A percentile compares a stretch with the other conserved stretches of the same genome.
These are phyloP conservation scores for Aspidiotus destructor DNA, from an alignment of 2,888 invertebrate genomes.

Conservation along the genomic window DNA sequence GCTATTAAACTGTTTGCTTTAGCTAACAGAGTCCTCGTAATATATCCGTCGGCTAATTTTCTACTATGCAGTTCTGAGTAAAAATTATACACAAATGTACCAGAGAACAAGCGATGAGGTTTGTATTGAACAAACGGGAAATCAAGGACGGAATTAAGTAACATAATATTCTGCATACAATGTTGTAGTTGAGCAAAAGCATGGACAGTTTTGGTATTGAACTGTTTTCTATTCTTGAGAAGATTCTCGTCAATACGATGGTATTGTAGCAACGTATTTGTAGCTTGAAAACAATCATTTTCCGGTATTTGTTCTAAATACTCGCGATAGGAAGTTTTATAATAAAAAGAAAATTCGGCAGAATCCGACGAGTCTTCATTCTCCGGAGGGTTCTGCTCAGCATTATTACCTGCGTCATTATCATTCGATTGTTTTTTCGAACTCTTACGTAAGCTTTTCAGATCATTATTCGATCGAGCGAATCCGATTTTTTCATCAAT, in stretches of 20 bases:
- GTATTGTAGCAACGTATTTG: conserved; percentile 50
- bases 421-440: not conserved
- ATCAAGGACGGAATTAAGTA: conserved; percentile 56
- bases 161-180: conserved; percentile 50
- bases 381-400: not conserved
- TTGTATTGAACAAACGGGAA: conserved; percentile 50
- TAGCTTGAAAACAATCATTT: conserved; percentile 51
- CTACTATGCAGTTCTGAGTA: conserved; percentile 38
- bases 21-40: conserved; percentile 25
- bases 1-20: conserved; percentile 16
- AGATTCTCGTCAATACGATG: conserved; percentile 52
- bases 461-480: not conserved
- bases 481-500: conserved; percentile 26
- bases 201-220: conserved; percentile 51
- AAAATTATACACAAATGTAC: conserved; percentile 66
- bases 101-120: conserved; percentile 59
- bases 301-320: conserved; percentile 46
- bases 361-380: not conserved
- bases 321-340: not conserved
- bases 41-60: conserved; percentile 23
- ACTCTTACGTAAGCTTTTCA: conserved; percentile 8
- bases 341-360: not conserved
- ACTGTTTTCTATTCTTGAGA: conserved; percentile 48
- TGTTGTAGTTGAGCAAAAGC: conserved; percentile 58
- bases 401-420: not conserved